Conservation (phyloP, 2,113 vertebrate species). For the Albula glossodonta region DNA sequence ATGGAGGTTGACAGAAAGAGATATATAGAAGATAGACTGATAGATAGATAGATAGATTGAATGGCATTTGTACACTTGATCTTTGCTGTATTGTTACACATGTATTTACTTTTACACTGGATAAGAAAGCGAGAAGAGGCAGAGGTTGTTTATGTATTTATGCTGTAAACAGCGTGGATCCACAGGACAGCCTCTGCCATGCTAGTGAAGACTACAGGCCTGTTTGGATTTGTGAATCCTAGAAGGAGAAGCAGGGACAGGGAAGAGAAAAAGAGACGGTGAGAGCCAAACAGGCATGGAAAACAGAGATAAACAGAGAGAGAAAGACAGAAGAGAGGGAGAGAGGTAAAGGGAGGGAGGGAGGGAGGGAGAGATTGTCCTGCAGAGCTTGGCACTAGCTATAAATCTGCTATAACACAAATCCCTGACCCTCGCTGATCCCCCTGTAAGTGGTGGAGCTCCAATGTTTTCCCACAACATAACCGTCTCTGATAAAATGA, state of each 20-base stretch:
- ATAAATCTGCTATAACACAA: neutral
- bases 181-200: neutral
- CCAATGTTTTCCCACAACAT: conserved; percentile 19
- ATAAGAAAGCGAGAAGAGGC: neutral
- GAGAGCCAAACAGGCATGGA: neutral
- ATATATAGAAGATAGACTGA: no score
- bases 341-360: neutral
- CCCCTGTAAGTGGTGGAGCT: neutral
- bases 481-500: conserved; percentile 9
- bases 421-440: neutral
- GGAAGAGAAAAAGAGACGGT: neutral
- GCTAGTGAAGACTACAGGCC: neutral
- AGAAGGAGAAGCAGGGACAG: neutral
- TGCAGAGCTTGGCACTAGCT: neutral
- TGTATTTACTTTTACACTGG: neutral
- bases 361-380: neutral
- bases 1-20: no score
- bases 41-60: no score
- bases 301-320: neutral
- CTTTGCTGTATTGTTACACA: neutral
- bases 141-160: neutral
- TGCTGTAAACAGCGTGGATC: neutral
- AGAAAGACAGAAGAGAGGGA: neutral
- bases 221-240: neutral
- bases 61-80: no score